Base-by-base conservation (phyloP, 1,140 invertebrate species). In the Reticulitermes speratus region DNA sequence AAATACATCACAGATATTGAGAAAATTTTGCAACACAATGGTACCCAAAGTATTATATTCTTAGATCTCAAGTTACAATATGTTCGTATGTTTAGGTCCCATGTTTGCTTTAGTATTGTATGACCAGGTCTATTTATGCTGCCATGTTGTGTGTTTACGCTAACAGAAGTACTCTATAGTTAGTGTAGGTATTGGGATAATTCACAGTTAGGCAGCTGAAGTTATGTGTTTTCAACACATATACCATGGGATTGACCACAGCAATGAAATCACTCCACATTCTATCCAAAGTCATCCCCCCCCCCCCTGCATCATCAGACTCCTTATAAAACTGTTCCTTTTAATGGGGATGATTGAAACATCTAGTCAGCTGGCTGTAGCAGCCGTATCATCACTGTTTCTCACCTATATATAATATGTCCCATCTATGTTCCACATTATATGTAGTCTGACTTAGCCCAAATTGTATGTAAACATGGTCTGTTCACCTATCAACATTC, bases 401-500 rank as follows among this genome's bases (percentile, higher is more conserved):
- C 82, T 83, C 83, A 30, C 21, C 83, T 84, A 55, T 44, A 48
- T n/a, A 48, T 84, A 84, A 84, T 84, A n/a, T 52, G 83, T 44
- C 48, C 32, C 48, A 16, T 84, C 48, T 25, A n/a, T 84, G 83
- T 55, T 59, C 48, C 83, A 84, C 83, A 19, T 30, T 84, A 52
- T 48, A 52, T 59, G 48, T 84, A 84, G 83, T 32, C 44, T 59
- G 82, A 96, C 95, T 89, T 95, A 97, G 59, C 97, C 96, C 75
- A 97, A 84, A 84, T 30, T 52, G 44, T 30, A 75, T 75, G n/a
- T 75, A 75, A 75, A 30, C n/a, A 30, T 25, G n/a, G 65, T 85
- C 75, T 65, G 38, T 69, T 38, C 48, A 85, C 84, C 85, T 85
- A 59, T 85, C 85, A 44, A 86, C 86, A 86, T 86, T 86, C 86